A percentile compares a stretch with the other conserved stretches of the same genome.
Evolutionary conservation across 2,113 vertebrate genomes (phyloP).

Genomic region (Nycticorax nycticorax): DNA sequence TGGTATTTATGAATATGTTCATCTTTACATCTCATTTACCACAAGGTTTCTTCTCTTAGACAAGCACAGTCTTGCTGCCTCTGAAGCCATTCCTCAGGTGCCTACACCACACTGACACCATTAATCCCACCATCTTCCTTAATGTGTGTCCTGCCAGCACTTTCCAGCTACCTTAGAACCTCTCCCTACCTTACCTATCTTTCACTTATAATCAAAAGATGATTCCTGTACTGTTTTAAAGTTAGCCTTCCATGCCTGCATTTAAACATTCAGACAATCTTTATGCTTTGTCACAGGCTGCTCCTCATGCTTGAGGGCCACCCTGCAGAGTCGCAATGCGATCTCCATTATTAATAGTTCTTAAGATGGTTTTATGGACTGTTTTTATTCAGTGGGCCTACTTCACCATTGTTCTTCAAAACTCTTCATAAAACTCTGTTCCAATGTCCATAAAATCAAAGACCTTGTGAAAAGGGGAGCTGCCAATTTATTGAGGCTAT

Average conservation of each 20-base stretch:
- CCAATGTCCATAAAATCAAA: neutral
- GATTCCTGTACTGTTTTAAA: rapidly evolving
- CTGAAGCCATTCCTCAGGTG: neutral
- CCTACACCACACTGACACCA: neutral
- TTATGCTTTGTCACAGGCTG: neutral
- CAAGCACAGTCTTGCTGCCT: neutral
- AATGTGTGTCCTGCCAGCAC: neutral
- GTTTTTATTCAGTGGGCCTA: neutral
- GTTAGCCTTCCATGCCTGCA: neutral
- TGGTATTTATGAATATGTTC: neutral
- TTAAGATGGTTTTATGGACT: neutral
- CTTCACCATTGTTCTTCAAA: neutral
- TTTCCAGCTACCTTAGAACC: neutral
- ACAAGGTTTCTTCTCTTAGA: neutral
- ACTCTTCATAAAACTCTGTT: neutral
- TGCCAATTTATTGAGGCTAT: neutral
- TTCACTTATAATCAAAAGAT: neutral
- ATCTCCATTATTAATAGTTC: neutral
- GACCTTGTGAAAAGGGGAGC: neutral
- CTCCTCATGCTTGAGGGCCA: neutral
- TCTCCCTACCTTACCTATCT: neutral
- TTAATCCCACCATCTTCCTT: neutral
- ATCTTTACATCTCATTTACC: neutral
- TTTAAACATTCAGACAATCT: neutral
- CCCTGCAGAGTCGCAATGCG: neutral